Percentiles rank a stretch among this genome's conserved stretches.
These are phyloP conservation scores for Drosophila albomicans DNA, from an alignment of 1,140 invertebrate species.

Conservation along the genomic window DNA sequence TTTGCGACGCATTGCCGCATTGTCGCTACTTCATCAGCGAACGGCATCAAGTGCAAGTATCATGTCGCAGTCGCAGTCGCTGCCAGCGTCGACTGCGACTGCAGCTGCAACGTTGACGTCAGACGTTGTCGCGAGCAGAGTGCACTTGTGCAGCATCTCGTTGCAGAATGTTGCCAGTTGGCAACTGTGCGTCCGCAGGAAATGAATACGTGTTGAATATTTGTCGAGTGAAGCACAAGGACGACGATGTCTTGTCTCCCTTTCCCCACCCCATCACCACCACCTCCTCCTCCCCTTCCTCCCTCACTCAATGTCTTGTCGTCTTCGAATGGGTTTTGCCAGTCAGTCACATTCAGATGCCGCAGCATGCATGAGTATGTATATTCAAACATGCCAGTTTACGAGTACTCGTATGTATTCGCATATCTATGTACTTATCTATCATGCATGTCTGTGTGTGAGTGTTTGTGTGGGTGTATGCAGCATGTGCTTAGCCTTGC, in stretches of 20 bases:
- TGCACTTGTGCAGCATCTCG: conserved; percentile 73
- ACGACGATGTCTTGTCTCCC: conserved; percentile 46
- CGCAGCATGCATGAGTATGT: conserved; percentile 32
- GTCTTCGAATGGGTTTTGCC: conserved; percentile 37
- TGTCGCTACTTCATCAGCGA: conserved; percentile 82
- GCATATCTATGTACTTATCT: conserved; percentile 44
- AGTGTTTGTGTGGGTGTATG: conserved; percentile 37
- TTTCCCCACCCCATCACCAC: not conserved
- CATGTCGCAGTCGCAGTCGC: conserved; percentile 57
- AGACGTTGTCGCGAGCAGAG: conserved; percentile 11
- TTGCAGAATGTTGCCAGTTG: conserved; percentile 75
- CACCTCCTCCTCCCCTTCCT: not conserved
- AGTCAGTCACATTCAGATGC: conserved; percentile 54
- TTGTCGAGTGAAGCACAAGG: conserved; percentile 82
- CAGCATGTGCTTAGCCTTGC: conserved; percentile 77
- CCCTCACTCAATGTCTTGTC: not conserved
- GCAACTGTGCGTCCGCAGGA: conserved; percentile 79
- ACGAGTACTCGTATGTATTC: conserved; percentile 39
- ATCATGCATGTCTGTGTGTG: conserved; percentile 49
- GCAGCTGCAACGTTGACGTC: not conserved
- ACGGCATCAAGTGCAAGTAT: conserved; percentile 76
- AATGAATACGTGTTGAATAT: conserved; percentile 83
- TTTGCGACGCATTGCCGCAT: conserved; percentile 82
- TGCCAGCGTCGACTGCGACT: not conserved
- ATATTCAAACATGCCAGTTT: conserved; percentile 41